Conservation (phyloP, 2,888 invertebrate species). For the Hydriomena furcata region DNA sequence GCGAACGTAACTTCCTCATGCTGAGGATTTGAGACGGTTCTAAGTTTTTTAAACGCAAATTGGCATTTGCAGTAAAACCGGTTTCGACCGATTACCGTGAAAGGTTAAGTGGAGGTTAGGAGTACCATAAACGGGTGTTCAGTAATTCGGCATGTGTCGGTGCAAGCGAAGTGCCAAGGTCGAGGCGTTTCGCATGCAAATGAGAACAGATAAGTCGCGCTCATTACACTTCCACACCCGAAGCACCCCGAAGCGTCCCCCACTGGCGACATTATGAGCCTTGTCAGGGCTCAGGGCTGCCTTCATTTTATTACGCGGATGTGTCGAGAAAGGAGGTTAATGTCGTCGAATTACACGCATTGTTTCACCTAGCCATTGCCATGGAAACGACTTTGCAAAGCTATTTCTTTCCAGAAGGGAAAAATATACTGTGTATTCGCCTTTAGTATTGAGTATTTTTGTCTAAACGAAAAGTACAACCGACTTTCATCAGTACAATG, state of each 20-base stretch:
- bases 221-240: slow-evolving; percentile 72
- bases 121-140: background rate
- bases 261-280: slow-evolving; percentile 63
- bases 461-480: background rate
- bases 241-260: slow-evolving; percentile 49
- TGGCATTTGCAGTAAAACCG: slow-evolving; percentile 1
- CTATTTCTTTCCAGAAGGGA: slow-evolving; percentile 31
- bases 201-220: slow-evolving; percentile 75
- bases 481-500: background rate
- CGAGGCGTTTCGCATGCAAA: slow-evolving; percentile 77
- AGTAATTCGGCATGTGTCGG: slow-evolving; percentile 55
- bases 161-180: slow-evolving; percentile 75
- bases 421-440: slow-evolving; percentile 27
- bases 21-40: background rate
- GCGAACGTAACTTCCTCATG: background rate
- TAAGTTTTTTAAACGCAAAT: background rate
- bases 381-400: slow-evolving; percentile 56
- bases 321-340: slow-evolving; percentile 76
- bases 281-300: slow-evolving; percentile 63
- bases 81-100: background rate
- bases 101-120: slow-evolving; percentile 1
- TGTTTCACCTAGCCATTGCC: slow-evolving; percentile 69
- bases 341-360: slow-evolving; percentile 72
- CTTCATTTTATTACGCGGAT: slow-evolving; percentile 75
- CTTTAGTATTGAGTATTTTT: slow-evolving; percentile 19